phyloP scores from a whole-genome alignment of 1,140 invertebrate genomes.

The Drosophila subpulchrella region DNA sequence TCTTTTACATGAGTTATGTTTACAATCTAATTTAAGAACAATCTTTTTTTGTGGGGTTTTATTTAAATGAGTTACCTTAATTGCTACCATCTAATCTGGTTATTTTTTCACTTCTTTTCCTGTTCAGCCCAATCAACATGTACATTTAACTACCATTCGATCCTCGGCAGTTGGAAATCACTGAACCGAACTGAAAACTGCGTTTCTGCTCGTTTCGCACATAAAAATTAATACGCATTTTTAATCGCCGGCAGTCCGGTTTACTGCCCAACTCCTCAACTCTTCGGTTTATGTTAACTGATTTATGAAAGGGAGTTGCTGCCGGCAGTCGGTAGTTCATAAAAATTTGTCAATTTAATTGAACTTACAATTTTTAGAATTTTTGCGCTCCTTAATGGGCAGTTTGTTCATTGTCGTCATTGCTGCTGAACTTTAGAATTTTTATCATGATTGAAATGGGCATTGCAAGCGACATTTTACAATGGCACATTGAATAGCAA shows the following conservation, averaged over 20 bases:
- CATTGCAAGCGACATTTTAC: slow-evolving; percentile 46
- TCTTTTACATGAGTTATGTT: neutral
- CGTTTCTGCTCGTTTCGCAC: slow-evolving; percentile 63
- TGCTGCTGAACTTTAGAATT: slow-evolving; percentile 61
- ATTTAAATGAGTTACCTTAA: no score
- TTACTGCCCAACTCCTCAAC: slow-evolving; percentile 4
- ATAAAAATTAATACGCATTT: slow-evolving; percentile 80
- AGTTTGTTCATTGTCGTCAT: slow-evolving; percentile 41
- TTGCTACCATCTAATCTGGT: neutral
- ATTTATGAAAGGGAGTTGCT: slow-evolving; percentile 55
- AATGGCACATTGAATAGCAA: slow-evolving; percentile 38
- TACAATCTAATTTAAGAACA: no score
- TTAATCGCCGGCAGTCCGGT: slow-evolving; percentile 58
- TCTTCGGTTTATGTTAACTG: slow-evolving; percentile 32
- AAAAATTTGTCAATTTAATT: slow-evolving; percentile 84
- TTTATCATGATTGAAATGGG: slow-evolving; percentile 79
- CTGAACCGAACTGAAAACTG: slow-evolving; percentile 8
- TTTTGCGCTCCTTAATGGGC: slow-evolving; percentile 33
- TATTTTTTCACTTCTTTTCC: neutral
- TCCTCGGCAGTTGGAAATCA: slow-evolving; percentile 4
- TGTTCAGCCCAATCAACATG: slow-evolving; percentile 3
- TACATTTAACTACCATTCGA: slow-evolving; percentile 14
- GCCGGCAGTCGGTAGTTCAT: slow-evolving; percentile 39
- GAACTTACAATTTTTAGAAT: slow-evolving; percentile 74
- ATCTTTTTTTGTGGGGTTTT: neutral